A percentile compares a stretch with the other conserved stretches of the same genome.
phyloP scores from a whole-genome alignment of 1,140 invertebrate genomes.

The Apocrypta bakeri region DNA sequence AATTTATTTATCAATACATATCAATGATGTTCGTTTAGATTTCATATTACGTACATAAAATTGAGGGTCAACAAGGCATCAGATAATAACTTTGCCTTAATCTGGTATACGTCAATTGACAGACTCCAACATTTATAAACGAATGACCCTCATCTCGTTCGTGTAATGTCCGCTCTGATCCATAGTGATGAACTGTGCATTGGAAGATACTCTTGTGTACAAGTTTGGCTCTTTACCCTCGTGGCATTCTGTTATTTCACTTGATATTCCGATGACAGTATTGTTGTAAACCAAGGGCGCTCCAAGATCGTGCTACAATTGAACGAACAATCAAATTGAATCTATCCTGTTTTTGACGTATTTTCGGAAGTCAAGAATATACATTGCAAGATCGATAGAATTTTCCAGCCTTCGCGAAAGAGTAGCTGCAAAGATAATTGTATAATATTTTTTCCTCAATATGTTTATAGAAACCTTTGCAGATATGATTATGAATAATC shows the following conservation, averaged over 20 bases:
- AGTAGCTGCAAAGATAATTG: background rate
- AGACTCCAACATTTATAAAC: background rate
- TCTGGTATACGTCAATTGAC: no score
- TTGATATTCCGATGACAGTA: background rate
- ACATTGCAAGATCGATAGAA: no score
- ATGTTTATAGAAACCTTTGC: background rate
- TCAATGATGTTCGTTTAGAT: no score
- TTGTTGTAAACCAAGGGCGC: background rate
- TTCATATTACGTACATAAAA: no score
- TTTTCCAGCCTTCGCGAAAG: background rate
- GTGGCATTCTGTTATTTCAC: background rate
- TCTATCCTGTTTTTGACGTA: no score
- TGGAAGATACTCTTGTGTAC: background rate
- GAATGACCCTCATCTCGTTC: background rate
- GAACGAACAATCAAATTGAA: no score
- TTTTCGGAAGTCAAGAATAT: no score
- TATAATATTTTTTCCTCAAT: background rate
- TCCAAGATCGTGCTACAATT: background rate
- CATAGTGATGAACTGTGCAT: background rate
- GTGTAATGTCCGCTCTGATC: background rate
- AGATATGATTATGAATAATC: background rate
- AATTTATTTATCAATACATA: no score
- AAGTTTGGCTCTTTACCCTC: background rate
- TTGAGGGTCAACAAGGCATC: no score
- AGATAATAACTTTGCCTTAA: no score